Evolutionary conservation across 2,113 vertebrate genomes (phyloP), one percentile per base, ranked within the genome.

Genomic region (Forbesichthys agassizii): DNA sequence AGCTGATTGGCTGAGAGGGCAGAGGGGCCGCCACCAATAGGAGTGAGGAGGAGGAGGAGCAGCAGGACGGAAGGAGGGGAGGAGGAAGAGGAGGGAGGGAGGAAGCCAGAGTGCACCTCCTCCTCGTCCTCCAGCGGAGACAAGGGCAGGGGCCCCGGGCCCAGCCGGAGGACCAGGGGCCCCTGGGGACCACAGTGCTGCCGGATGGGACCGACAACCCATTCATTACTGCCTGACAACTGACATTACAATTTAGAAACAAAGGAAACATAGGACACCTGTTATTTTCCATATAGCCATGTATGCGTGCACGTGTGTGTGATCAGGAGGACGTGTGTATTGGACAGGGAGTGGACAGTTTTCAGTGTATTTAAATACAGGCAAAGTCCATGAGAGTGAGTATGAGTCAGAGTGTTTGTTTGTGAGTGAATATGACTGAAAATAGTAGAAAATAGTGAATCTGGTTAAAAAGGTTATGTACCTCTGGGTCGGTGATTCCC

Each of bases 401-500:
- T n/a, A 11, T 51, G 54, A 20, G 53, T 60, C 65, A 54, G 33
- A 67, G 51, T 61, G 69, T 55, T 12, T 33, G 36, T 47, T 49
- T 42, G 42, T 56, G 48, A 64, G 52, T 66, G 27, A 63, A 33
- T 51, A 7, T 27, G 27, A 27, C 27, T 27, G 27, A 27, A 27
- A 27, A 27, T 27, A 27, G 27, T 27, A 27, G 27, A 27, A 27
- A 27, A 27, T 27, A 36, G 53, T 69, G 46, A 36, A 7, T 46
- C 3, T 33, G 71, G 5, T 46, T 3, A 18, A 48, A 53, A 7
- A 58, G 3, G 14, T 10, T 27, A n/a, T 54, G 3, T 89, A 93
- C 92, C 88, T 98, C 97, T 0, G 89, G 27, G 3, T 94, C 94
- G 0, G 95, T 95, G 56, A 92, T 84, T 36, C 94, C 95, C 71